phyloP scores from a whole-genome alignment of 1,140 invertebrate species.

The Plectrocnemia conspersa region DNA sequence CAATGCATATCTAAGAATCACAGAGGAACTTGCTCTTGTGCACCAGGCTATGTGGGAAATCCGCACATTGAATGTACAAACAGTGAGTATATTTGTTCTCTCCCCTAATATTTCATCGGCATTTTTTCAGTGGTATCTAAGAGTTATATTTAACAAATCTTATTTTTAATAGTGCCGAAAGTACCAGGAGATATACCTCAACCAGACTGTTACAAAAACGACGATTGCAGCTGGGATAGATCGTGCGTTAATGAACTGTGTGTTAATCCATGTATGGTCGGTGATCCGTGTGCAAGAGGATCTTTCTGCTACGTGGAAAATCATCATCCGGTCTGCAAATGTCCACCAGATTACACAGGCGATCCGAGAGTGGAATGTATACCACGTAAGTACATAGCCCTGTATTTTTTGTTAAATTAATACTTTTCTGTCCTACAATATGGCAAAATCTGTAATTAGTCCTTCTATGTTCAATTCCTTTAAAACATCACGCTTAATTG shows the following conservation, averaged over 20 bases:
- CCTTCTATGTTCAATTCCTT: too few species aligned
- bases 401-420: too few species aligned
- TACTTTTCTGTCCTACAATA: too few species aligned
- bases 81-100: constrained; percentile 44
- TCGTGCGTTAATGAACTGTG: constrained; percentile 72
- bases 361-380: constrained; percentile 67
- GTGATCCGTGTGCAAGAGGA: constrained; percentile 66
- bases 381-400: constrained; percentile 74
- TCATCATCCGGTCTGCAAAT: constrained; percentile 72
- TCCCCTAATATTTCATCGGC: constrained; percentile 7
- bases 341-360: constrained; percentile 72
- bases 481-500: too few species aligned
- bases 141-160: neutral
- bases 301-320: constrained; percentile 74
- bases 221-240: constrained; percentile 69
- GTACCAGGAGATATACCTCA: constrained; percentile 44
- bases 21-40: constrained; percentile 71
- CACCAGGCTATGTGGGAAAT: constrained; percentile 74
- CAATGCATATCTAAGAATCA: constrained; percentile 73
- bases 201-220: constrained; percentile 69
- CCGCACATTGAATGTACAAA: constrained; percentile 73
- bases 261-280: constrained; percentile 68
- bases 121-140: constrained; percentile 3
- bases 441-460: too few species aligned
- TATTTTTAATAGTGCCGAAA: constrained; percentile 46